A percentile compares a stretch with the other conserved stretches of the same genome.
These are phyloP conservation scores for Rhamnusium bicolor DNA, from an alignment of 2,888 invertebrate genomes.

Conservation along the genomic window DNA sequence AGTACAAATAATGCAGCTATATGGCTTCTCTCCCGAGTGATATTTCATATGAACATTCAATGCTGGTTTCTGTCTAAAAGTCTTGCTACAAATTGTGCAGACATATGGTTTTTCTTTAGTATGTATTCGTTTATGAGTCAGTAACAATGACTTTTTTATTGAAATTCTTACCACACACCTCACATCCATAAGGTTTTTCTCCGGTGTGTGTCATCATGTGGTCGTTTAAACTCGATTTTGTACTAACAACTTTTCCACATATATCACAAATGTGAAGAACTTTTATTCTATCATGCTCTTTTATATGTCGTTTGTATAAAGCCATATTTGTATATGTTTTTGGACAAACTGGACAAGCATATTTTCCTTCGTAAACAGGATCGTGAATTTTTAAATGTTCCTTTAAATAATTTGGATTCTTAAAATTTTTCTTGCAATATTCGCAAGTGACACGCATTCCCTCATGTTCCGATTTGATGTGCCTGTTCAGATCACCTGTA, in stretches of 20 bases:
- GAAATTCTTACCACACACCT: constrained; percentile 45
- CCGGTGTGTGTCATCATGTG: constrained; percentile 60
- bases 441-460: too few relatives aligned
- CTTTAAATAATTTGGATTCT: too few relatives aligned
- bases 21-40: too few relatives aligned
- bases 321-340: constrained; percentile 45
- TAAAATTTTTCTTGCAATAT: too few relatives aligned
- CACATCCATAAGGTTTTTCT: constrained; percentile 59
- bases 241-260: constrained; percentile 55
- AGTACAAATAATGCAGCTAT: too few relatives aligned
- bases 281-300: not conserved
- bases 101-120: constrained; percentile 69
- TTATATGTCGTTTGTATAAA: not conserved
- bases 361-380: too few relatives aligned
- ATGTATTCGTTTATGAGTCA: constrained; percentile 55
- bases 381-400: too few relatives aligned
- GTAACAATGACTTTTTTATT: constrained; percentile 59
- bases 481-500: too few relatives aligned
- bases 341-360: too few relatives aligned
- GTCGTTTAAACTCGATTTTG: constrained; percentile 49
- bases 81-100: constrained; percentile 69
- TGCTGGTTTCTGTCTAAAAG: too few relatives aligned
- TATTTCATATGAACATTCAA: too few relatives aligned
- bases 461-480: too few relatives aligned
- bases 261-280: constrained; percentile 54